These are phyloP conservation scores for Belgica antarctica DNA, from an alignment of 2,888 invertebrate genomes.

Conservation along the genomic window DNA sequence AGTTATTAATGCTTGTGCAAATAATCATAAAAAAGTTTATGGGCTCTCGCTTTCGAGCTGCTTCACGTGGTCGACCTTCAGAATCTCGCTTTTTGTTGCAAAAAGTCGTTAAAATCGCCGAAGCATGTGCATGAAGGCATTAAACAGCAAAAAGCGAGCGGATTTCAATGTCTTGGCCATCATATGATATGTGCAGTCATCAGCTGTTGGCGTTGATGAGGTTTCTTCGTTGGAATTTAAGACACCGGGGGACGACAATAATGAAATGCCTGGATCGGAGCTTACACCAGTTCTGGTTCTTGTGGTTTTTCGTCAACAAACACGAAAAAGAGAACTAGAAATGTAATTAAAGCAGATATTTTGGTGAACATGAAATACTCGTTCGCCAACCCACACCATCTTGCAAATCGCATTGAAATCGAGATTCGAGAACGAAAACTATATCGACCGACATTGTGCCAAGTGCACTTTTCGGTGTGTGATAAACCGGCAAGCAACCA, in stretches of 20 bases:
- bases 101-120: not conserved
- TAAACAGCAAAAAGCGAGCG: too few species aligned
- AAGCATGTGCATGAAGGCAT: slow-evolving; percentile 6
- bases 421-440: not conserved
- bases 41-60: not conserved
- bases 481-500: slow-evolving; percentile 30
- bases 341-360: not conserved
- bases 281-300: too few species aligned
- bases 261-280: not conserved
- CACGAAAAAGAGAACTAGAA: not conserved
- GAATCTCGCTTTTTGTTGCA: not conserved
- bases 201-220: slow-evolving; percentile 26
- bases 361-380: slow-evolving; percentile 14
- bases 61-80: too few species aligned
- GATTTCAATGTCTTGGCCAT: slow-evolving; percentile 11
- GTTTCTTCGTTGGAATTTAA: not conserved
- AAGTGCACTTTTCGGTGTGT: slow-evolving; percentile 31
- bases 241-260: not conserved
- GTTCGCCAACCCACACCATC: slow-evolving; percentile 7
- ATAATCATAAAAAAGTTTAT: not conserved
- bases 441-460: slow-evolving; percentile 26
- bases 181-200: slow-evolving; percentile 32
- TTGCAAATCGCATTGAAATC: not conserved
- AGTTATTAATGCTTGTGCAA: not conserved
- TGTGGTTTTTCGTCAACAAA: not conserved